Conservation (phyloP, 2,797 vertebrate genomes). For the Danio kyathit region DNA sequence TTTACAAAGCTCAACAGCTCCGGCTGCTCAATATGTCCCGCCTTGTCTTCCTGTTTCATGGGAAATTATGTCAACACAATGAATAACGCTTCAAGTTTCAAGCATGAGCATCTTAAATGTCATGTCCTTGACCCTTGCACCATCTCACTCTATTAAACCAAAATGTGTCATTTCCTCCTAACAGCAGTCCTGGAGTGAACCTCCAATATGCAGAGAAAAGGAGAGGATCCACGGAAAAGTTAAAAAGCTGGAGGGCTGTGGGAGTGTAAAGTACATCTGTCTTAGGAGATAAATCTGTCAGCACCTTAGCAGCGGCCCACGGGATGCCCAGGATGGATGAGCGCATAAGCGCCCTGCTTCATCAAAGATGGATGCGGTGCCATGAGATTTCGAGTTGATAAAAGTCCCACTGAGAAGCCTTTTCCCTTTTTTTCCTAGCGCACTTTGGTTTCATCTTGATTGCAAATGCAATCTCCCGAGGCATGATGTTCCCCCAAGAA, state of each 20-base stretch:
- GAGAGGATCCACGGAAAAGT: constrained; percentile 41
- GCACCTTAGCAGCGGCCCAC: constrained; percentile 53
- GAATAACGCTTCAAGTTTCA: too few relatives aligned
- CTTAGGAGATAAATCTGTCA: constrained; percentile 73
- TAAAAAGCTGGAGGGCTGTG: constrained; percentile 57
- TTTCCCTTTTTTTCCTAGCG: constrained; percentile 63
- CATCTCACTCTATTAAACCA: not conserved
- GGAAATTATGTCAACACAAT: too few relatives aligned
- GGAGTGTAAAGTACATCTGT: constrained; percentile 61
- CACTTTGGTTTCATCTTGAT: constrained; percentile 46
- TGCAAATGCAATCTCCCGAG: constrained; percentile 30
- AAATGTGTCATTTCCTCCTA: not conserved
- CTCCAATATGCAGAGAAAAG: constrained; percentile 30
- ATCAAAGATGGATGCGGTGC: constrained; percentile 61
- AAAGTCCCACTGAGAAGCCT: constrained; percentile 53
- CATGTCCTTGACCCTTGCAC: not conserved
- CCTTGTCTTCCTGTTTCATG: too few relatives aligned
- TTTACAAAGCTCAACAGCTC: too few relatives aligned
- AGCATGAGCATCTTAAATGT: not conserved
- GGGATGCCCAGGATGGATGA: constrained; percentile 66
- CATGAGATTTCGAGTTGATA: constrained; percentile 54
- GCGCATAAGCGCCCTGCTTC: constrained; percentile 53
- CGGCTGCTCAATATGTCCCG: too few relatives aligned
- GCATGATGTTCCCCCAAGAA: constrained; percentile 16
- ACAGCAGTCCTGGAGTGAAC: not conserved